A percentile compares a stretch with the other conserved stretches of the same genome.
Evolutionary conservation across 2,888 invertebrate genomes (phyloP).

Genomic region (Agrotis exclamationis): DNA sequence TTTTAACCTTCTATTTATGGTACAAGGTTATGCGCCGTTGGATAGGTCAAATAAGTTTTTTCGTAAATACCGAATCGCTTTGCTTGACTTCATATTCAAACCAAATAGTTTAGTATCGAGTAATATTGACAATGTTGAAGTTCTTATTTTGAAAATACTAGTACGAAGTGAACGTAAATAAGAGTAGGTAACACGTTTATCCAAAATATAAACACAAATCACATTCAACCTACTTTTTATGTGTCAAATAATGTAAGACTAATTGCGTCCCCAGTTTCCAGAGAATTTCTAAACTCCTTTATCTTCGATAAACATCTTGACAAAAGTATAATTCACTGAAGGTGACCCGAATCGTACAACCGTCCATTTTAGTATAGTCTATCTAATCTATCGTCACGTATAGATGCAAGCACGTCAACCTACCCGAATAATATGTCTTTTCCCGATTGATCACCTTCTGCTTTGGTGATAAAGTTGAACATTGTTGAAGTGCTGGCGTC

Average conservation of each 20-base stretch:
- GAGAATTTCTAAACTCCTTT: not conserved
- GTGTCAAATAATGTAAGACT: constrained; percentile 24
- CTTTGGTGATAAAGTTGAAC: too few species aligned
- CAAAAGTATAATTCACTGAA: constrained; percentile 15
- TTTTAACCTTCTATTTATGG: constrained; percentile 49
- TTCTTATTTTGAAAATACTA: not conserved
- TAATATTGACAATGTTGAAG: not conserved
- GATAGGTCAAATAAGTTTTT: constrained; percentile 37
- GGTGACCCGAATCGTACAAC: constrained; percentile 26
- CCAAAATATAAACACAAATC: constrained; percentile 4
- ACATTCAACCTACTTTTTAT: constrained; percentile 25
- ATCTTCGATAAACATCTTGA: constrained; percentile 24
- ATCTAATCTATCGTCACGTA: constrained; percentile 9
- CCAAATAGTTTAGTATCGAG: not conserved
- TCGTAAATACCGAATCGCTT: constrained; percentile 1
- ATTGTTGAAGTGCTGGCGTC: too few species aligned
- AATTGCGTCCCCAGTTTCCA: constrained; percentile 13
- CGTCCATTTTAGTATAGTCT: constrained; percentile 12
- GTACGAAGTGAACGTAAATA: constrained; percentile 7
- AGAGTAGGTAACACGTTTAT: constrained; percentile 16
- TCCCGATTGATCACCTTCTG: too few species aligned
- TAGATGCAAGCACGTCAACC: too few species aligned
- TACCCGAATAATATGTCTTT: too few species aligned
- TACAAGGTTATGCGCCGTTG: constrained; percentile 47
- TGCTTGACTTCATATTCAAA: constrained; percentile 8